Evolutionary conservation across 2,113 vertebrate genomes (phyloP).

Genomic region (Heterochromis multidens): DNA sequence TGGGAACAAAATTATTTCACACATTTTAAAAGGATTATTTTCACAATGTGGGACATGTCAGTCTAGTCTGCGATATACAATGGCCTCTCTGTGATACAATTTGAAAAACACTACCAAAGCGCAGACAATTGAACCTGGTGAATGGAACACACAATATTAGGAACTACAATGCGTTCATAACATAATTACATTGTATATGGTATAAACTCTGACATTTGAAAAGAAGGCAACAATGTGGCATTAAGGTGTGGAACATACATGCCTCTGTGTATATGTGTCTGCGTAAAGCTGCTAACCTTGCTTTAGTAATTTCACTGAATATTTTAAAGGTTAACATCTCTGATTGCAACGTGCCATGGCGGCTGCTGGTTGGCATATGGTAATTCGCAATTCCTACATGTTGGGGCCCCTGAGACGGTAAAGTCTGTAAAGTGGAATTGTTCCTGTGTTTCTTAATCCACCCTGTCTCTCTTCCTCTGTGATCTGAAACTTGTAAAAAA

Average conservation of each 20-base stretch:
- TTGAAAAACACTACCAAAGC: constrained; percentile 32
- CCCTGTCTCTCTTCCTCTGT: neutral
- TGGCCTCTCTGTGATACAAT: constrained; percentile 46
- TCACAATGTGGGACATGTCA: constrained; percentile 57
- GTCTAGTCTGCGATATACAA: constrained; percentile 29
- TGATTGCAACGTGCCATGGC: neutral
- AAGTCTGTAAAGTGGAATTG: neutral
- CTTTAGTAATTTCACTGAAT: neutral
- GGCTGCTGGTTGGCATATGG: neutral
- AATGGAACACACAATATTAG: constrained; percentile 10
- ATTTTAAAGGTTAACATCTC: constrained; percentile 32
- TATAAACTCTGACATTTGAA: constrained; percentile 46
- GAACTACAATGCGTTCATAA: constrained; percentile 14
- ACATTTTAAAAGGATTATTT: constrained; percentile 73
- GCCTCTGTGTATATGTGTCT: neutral
- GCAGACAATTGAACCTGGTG: constrained; percentile 31
- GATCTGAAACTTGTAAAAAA: neutral
- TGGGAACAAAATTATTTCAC: constrained; percentile 62
- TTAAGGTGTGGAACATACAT: constrained; percentile 4
- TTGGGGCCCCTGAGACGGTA: neutral
- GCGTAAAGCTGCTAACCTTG: neutral
- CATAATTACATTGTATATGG: constrained; percentile 38
- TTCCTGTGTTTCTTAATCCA: neutral
- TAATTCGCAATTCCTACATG: neutral
- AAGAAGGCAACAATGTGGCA: constrained; percentile 14